Evolutionary conservation across 23 tunicate genomes (phyloP), one percentile per base, ranked within the genome.

Genomic region (Ascidia mentula): DNA sequence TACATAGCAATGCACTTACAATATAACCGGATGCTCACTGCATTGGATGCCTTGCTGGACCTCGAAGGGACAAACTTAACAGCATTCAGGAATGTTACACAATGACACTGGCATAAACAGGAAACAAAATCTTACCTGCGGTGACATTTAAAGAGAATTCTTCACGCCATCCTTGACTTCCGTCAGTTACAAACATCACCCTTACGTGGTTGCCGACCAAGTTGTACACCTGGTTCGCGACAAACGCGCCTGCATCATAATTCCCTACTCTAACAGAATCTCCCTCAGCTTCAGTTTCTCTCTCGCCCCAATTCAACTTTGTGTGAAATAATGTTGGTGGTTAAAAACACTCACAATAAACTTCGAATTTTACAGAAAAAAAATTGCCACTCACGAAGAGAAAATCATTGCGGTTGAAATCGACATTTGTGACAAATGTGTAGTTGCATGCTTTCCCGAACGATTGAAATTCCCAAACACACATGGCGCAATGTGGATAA

Each of bases 41-140:
- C n/a, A n/a, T n/a, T n/a, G n/a, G n/a, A n/a, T n/a, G n/a, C n/a
- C n/a, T n/a, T n/a, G n/a, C n/a, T n/a, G n/a, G n/a, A n/a, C n/a
- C n/a, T n/a, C n/a, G n/a, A n/a, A n/a, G n/a, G n/a, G n/a, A n/a
- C n/a, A n/a, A n/a, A n/a, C n/a, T n/a, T n/a, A n/a, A n/a, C n/a
- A n/a, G n/a, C n/a, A n/a, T n/a, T n/a, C n/a, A n/a, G n/a, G n/a
- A n/a, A n/a, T n/a, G n/a, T n/a, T n/a, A n/a, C n/a, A n/a, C n/a
- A n/a, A n/a, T n/a, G n/a, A n/a, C n/a, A n/a, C n/a, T n/a, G n/a
- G n/a, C n/a, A n/a, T n/a, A n/a, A n/a, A n/a, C n/a, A n/a, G n/a
- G n/a, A n/a, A n/a, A n/a, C n/a, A n/a, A n/a, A n/a, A n/a, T n/a
- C 65, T 53, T 53, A 53, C 65, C 65, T 53, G 65, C 13, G 65